phyloP scores from a whole-genome alignment of 2,113 vertebrate genomes.

The Phylloscopus trochiloides region DNA sequence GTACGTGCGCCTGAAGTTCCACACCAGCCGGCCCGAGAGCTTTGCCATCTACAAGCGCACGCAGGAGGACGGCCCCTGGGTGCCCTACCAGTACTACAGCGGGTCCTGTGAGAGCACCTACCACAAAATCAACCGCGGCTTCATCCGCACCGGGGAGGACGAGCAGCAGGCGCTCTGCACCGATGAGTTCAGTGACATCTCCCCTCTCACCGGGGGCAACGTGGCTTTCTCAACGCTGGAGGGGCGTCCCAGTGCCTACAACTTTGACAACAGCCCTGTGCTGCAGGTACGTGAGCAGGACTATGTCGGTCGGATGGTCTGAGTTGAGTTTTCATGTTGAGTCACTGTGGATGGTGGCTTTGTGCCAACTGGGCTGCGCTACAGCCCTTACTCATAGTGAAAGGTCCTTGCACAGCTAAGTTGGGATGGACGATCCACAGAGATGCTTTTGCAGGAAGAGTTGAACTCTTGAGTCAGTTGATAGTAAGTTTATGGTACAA shows the following conservation, averaged over 20 bases:
- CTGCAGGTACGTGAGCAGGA: slow-evolving; percentile 81
- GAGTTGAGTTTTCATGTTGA: not conserved
- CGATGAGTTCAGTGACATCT: slow-evolving; percentile 98
- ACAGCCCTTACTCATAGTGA: not conserved
- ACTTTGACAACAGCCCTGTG: slow-evolving; percentile 94
- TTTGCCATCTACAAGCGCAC: slow-evolving; percentile 95
- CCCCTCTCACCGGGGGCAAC: slow-evolving; percentile 93
- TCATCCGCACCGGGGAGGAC: slow-evolving; percentile 89
- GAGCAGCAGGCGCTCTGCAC: slow-evolving; percentile 96
- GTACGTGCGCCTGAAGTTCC: slow-evolving; percentile 94
- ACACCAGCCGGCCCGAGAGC: slow-evolving; percentile 96
- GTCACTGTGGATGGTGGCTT: not conserved
- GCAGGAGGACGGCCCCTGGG: slow-evolving; percentile 82
- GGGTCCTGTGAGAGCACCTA: slow-evolving; percentile 96
- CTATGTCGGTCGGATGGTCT: rapidly evolving
- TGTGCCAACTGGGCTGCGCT: rapidly evolving
- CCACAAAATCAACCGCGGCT: slow-evolving; percentile 80
- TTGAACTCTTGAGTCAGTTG: not conserved
- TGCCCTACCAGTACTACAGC: slow-evolving; percentile 97
- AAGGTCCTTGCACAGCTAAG: not conserved
- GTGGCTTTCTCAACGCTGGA: slow-evolving; percentile 97
- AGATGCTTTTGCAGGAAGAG: not conserved
- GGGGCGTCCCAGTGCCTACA: slow-evolving; percentile 92
- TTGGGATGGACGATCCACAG: not conserved
- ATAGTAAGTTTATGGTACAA: not conserved